A percentile compares a stretch with the other conserved stretches of the same genome.
Conservation (phyloP, 1,140 invertebrate genomes). For the Heliconius eleuchia region DNA sequence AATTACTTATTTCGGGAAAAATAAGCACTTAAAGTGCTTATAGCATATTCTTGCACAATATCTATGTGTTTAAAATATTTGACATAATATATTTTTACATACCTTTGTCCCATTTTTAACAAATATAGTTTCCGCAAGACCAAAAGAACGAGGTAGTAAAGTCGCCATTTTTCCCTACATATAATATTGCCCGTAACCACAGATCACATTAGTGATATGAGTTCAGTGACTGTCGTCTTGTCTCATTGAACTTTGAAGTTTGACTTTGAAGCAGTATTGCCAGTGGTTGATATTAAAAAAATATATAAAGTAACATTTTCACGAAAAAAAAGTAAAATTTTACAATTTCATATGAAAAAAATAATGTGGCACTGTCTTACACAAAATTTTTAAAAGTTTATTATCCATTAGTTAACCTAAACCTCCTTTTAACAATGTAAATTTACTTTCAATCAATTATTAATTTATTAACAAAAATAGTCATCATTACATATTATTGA, state of each 20-base stretch:
- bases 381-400: too few species aligned
- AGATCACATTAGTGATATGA: constrained; percentile 1
- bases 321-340: too few species aligned
- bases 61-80: neutral
- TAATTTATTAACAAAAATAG: too few species aligned
- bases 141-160: constrained; percentile 84
- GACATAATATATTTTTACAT: constrained; percentile 49
- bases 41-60: neutral
- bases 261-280: neutral
- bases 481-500: too few species aligned
- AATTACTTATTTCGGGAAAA: neutral
- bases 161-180: constrained; percentile 84
- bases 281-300: neutral
- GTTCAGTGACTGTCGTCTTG: neutral
- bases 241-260: neutral
- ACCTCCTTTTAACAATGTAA: too few species aligned
- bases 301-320: too few species aligned
- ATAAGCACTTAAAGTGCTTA: neutral
- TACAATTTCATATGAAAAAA: too few species aligned
- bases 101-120: constrained; percentile 85
- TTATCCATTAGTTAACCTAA: too few species aligned
- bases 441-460: too few species aligned
- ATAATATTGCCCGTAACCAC: constrained; percentile 18
- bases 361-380: too few species aligned
- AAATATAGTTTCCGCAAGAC: constrained; percentile 83